A percentile compares a stretch with the other conserved stretches of the same genome.
Evolutionary conservation across 2,797 vertebrate genomes (phyloP).

Genomic region (Trematomus bernacchii): DNA sequence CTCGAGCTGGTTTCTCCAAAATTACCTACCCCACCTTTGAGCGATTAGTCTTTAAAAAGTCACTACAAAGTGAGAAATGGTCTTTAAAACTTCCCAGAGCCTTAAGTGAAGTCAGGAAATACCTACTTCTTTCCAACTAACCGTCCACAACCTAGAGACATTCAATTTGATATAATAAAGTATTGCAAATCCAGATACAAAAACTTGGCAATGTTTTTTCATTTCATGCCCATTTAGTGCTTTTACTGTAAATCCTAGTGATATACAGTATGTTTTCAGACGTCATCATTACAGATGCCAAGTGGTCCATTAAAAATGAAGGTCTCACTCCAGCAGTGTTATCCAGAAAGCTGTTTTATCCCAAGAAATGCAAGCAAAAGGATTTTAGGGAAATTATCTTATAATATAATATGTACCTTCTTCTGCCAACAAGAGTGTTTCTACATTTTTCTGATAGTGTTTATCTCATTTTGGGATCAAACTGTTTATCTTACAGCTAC

Average conservation of each 20-base stretch:
- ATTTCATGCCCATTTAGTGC: background rate
- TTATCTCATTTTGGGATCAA: constrained; percentile 3
- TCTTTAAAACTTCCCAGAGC: background rate
- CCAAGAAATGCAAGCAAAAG: background rate
- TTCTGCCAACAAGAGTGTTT: background rate
- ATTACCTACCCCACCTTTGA: too few species aligned
- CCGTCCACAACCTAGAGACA: background rate
- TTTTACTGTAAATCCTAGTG: background rate
- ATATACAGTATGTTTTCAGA: background rate
- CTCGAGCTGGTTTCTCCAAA: too few species aligned
- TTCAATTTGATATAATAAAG: background rate
- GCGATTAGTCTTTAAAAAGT: background rate
- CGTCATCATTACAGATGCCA: background rate
- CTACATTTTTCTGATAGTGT: background rate
- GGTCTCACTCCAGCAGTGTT: background rate
- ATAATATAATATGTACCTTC: background rate
- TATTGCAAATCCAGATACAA: background rate
- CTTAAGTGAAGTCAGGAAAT: background rate
- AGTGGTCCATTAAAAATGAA: background rate
- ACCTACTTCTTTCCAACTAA: background rate
- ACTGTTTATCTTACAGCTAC: background rate
- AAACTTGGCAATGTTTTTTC: background rate
- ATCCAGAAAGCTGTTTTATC: background rate
- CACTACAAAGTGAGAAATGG: background rate
- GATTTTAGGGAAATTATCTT: background rate